phyloP scores from a whole-genome alignment of 2,888 invertebrate species.

The Dynastes maya region DNA sequence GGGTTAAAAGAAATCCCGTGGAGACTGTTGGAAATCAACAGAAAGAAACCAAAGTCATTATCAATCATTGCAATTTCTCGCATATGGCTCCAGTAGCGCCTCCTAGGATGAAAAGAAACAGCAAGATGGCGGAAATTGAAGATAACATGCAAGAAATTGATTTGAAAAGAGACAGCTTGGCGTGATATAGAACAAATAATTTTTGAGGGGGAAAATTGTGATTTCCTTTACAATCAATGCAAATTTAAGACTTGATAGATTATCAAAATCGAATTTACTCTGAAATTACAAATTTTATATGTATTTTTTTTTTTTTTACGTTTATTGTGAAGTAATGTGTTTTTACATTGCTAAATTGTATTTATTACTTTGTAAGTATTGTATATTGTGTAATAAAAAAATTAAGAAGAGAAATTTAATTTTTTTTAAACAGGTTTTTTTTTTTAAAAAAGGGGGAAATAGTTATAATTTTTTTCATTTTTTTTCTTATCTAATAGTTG shows the following conservation, averaged over 20 bases:
- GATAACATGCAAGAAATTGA: constrained; percentile 60
- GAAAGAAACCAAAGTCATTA: constrained; percentile 51
- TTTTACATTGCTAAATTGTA: constrained; percentile 22
- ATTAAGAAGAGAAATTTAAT: neutral
- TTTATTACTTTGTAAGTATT: constrained; percentile 15
- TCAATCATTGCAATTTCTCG: constrained; percentile 32
- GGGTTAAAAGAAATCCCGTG: constrained; percentile 73
- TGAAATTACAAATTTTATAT: neutral
- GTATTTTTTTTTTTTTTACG: neutral
- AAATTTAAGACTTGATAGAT: neutral
- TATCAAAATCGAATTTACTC: neutral
- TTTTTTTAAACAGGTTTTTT: too few relatives aligned
- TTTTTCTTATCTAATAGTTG: too few relatives aligned
- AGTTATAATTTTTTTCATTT: too few relatives aligned
- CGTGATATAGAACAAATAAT: constrained; percentile 31
- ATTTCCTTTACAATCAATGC: neutral
- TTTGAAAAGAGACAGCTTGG: constrained; percentile 58
- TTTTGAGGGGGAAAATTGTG: too few relatives aligned
- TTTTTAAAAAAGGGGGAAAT: too few relatives aligned
- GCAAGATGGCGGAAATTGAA: constrained; percentile 6
- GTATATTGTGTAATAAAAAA: constrained; percentile 4
- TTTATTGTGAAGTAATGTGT: neutral
- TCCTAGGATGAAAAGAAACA: constrained; percentile 61
- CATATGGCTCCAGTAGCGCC: constrained; percentile 62
- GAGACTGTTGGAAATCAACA: constrained; percentile 51